These are phyloP conservation scores for Polyodon spathula DNA, from an alignment of 2,113 vertebrate genomes.

Conservation along the genomic window DNA sequence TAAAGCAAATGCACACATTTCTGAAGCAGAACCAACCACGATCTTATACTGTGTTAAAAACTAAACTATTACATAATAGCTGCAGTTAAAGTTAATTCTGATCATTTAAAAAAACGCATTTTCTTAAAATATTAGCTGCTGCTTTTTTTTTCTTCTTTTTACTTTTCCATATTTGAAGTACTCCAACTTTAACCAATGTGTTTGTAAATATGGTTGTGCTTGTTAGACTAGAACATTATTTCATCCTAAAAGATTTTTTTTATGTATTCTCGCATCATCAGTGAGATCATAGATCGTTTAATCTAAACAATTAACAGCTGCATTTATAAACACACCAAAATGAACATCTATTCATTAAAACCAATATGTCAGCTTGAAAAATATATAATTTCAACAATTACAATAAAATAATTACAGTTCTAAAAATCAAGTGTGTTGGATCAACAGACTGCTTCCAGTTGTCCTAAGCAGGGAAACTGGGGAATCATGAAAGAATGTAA, in stretches of 20 bases:
- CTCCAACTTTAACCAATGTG: constrained; percentile 34
- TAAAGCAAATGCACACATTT: constrained; percentile 48
- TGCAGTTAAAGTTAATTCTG: constrained; percentile 36
- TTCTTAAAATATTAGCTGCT: constrained; percentile 44
- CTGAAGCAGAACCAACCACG: constrained; percentile 41
- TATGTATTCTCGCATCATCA: constrained; percentile 44
- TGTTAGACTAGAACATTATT: constrained; percentile 61
- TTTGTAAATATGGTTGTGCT: constrained; percentile 77
- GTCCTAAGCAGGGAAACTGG: constrained; percentile 32
- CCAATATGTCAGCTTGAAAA: constrained; percentile 74
- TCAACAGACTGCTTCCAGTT: constrained; percentile 34
- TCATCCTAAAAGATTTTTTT: constrained; percentile 58
- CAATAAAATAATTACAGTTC: constrained; percentile 69
- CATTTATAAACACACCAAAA: constrained; percentile 64
- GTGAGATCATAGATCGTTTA: constrained; percentile 55
- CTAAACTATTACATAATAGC: constrained; percentile 38
- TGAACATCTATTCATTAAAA: constrained; percentile 65
- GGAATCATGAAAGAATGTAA: constrained; percentile 21
- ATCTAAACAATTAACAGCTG: constrained; percentile 60
- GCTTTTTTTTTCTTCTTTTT: constrained; percentile 33
- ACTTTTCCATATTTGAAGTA: constrained; percentile 32
- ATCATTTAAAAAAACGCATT: constrained; percentile 24
- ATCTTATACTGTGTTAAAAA: constrained; percentile 31
- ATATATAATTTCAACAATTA: constrained; percentile 85
- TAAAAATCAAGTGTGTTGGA: constrained; percentile 53